Base-by-base conservation (phyloP, 2,113 vertebrate genomes). In the Thalassarche chlororhynchos region DNA sequence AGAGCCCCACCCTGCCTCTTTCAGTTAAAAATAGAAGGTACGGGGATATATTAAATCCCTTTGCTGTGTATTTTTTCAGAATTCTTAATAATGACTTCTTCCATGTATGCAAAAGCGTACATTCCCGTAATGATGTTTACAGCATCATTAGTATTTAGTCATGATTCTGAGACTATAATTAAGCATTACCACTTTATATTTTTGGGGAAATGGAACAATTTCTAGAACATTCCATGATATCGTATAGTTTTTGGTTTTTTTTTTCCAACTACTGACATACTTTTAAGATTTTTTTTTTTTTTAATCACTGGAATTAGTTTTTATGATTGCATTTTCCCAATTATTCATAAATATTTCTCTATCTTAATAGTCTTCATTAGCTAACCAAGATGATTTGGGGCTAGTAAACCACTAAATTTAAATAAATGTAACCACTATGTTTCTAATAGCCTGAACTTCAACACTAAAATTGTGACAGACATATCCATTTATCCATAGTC, bases 241-340 rank as follows among this genome's bases (percentile, higher is more conserved):
- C 19, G 36, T n/a, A 28, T 6, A 14, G 1, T 79, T 71, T 21
- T 5, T 10, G 12, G 2, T 1, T 0, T 0, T 6, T 58, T 81
- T 69, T 54, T 68, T 21, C 14, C 28, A 54, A 19, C 31, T 75
- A 17, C 6, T 34, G 14, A 42, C 5, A 20, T 25, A 34, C 3
- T 66, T 87, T 19, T 46, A 55, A 25, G 10, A 10, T 10, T 51
- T 25, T 6, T 14, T 32, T 28, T 32, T 31, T 3, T 25, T n/a
- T 26, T 7, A 21, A 51, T 40, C 8, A 28, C 11, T 55, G 4
- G 9, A 70, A 36, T 62, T 66, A 68, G 5, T 8, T 54, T 87
- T 49, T 58, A 12, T n/a, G 26, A 38, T 36, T 70, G 13, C 2
- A n/a, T 72, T 95, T 86, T 77, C 31, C 7, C 18, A 88, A 12